Base-by-base conservation (phyloP, 2,113 vertebrate genomes). In the Stegastes partitus region DNA sequence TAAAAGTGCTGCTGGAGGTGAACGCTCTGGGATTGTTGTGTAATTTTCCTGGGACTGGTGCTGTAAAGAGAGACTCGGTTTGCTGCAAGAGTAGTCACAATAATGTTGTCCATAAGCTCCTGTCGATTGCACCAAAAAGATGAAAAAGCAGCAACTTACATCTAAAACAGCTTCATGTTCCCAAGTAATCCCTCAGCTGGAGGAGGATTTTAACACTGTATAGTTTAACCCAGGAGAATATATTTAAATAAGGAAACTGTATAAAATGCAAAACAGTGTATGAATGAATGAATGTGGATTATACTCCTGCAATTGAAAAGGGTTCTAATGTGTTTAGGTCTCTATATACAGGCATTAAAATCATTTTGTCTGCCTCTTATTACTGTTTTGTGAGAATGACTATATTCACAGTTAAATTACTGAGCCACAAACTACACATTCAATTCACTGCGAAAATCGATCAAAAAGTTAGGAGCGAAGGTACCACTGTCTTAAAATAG, bases 1-100 rank as follows among this genome's bases (percentile, higher is more conserved):
- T 34, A 39, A 71, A 61, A 73, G 26, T 49, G 47, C 58, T 61
- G 37, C 63, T 74, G 71, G 28, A 73, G 68, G 74, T 83, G 79
- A 86, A 74, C 74, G 68, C 74, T 53, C 6, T 63, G 53, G 70
- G 79, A 90, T 83, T 82, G 77, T 73, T 72, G 69, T 68, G 83
- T 81, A 44, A 77, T 88, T 87, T 82, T 73, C 25, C 59, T 34
- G 2, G 65, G 65, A 69, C 81, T 68, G 31, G 53, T 78, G 56
- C 67, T 59, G 63, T 28, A 68, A 77, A 75, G 15, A 61, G 77
- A 42, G 34, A 26, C 63, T 75, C 57, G 49, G 12, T 86, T 80
- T 71, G 51, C 25, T 34, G 42, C 34, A 53, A 45, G 31, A 58
- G 23, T 4, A 59, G 74, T 45, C 26, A 68, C 68, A 68, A 74